Evolutionary conservation across 2,888 invertebrate species (phyloP).

Genomic region (Orthonevra nobilis): DNA sequence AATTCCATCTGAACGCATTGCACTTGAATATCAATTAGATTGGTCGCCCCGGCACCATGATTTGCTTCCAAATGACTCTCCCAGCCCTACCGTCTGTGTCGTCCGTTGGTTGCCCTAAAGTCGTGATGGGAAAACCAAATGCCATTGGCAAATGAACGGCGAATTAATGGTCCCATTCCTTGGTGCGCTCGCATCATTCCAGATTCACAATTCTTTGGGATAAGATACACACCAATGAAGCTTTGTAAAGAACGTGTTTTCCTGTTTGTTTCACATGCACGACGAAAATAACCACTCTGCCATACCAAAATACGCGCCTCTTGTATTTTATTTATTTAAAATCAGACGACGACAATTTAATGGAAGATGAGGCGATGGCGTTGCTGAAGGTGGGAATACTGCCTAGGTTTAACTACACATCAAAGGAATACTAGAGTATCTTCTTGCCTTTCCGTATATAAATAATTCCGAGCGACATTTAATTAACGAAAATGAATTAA

Average conservation of each 20-base stretch:
- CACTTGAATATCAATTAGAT: conserved; percentile 66
- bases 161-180: conserved; percentile 30
- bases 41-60: conserved; percentile 20
- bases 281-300: conserved; percentile 14
- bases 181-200: not conserved
- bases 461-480: conserved; percentile 35
- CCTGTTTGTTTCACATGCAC: not conserved
- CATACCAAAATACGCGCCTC: conserved; percentile 33
- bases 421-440: conserved; percentile 36
- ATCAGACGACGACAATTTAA: conserved; percentile 64
- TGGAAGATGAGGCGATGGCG: conserved; percentile 36
- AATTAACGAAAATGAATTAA: conserved; percentile 26
- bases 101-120: conserved; percentile 13
- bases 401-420: conserved; percentile 22
- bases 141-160: conserved; percentile 8
- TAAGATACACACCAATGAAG: not conserved
- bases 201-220: not conserved
- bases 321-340: conserved; percentile 63
- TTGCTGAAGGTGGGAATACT: conserved; percentile 19
- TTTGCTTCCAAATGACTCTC: conserved; percentile 29
- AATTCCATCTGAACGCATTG: conserved; percentile 38
- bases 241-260: conserved; percentile 26
- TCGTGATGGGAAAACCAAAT: conserved; percentile 65
- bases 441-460: not conserved
- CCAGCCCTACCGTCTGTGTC: conserved; percentile 31